Evolutionary conservation across 2,888 invertebrate species (phyloP), one percentile per base, ranked within the genome.

Genomic region (Choristoneura rosaceana): DNA sequence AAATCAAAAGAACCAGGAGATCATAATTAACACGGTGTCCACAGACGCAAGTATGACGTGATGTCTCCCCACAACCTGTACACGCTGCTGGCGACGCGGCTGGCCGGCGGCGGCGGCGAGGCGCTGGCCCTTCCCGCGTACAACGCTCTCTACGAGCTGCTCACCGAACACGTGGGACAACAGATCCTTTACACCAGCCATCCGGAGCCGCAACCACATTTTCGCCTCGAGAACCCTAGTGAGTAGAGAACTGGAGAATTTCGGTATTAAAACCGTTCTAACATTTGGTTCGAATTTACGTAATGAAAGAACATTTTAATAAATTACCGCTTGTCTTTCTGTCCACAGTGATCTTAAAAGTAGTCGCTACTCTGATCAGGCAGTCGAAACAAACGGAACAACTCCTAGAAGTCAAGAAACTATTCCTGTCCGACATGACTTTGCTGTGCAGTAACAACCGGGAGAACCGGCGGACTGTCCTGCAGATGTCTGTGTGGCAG

Each of bases 401-500:
- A 78, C 94, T 99, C 45, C 91, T 98, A 78, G 98, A 98, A 87
- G 98, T 99, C 69, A 99, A 99, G 93, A 98, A 98, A 86, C 94
- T 98, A 67, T 99, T 99, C 91, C 95, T 99, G 7, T 98, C 99
- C 1, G 99, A 99, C 90, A 98, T 99, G 97, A 99, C 99, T n/a
- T 94, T 99, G 66, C 94, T 99, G 71, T 99, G 99, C 93, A 98
- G 98, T 87, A 99, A 99, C 89, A 99, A 99, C 89, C 95, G 99
- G 14, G 99, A 99, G 88, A 99, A 99, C 90, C 94, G 99, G 66
- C 95, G 99, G 81, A 99, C 99, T 0, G 99, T 99, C 14, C 95
- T 99, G 58, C 99, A 99, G 94, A 99, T 99, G 99, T 99, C 99
- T 0, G 99, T 99, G 0, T 99, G 99, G 99, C 98, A 98, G 91